These are phyloP conservation scores for Netelia melanura DNA, from an alignment of 2,888 invertebrate genomes.

Conservation along the genomic window DNA sequence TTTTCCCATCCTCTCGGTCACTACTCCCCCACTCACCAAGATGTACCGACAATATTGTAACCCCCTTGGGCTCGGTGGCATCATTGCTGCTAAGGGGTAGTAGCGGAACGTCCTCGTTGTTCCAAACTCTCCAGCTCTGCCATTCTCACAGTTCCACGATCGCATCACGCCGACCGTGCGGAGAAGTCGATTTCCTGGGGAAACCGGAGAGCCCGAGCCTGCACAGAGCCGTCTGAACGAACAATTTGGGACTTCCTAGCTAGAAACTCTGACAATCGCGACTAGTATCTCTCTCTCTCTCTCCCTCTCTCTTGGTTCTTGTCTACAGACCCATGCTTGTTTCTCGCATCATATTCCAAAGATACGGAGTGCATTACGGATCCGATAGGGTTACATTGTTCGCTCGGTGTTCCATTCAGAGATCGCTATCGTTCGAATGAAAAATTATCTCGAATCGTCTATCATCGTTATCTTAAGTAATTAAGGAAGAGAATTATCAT, in stretches of 20 bases:
- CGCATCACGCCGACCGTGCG: slow-evolving; percentile 37
- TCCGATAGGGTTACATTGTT: background rate
- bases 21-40: slow-evolving; percentile 30
- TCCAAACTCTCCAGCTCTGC: slow-evolving; percentile 44
- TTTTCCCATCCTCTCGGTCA: slow-evolving; percentile 20
- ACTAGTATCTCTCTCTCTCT: background rate
- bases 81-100: slow-evolving; percentile 47
- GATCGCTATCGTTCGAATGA: background rate
- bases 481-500: background rate
- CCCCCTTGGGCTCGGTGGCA: slow-evolving; percentile 40
- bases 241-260: slow-evolving; percentile 47
- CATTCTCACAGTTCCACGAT: slow-evolving; percentile 53
- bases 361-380: background rate
- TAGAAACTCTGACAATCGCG: slow-evolving; percentile 28
- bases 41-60: slow-evolving; percentile 59
- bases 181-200: slow-evolving; percentile 64
- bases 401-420: background rate
- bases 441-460: background rate
- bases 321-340: background rate
- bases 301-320: slow-evolving; percentile 11
- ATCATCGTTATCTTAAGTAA: background rate
- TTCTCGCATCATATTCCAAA: slow-evolving; percentile 7
- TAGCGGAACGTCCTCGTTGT: slow-evolving; percentile 63
- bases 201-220: slow-evolving; percentile 12
- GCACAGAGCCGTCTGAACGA: slow-evolving; percentile 32